A percentile compares a stretch with the other conserved stretches of the same genome.
Evolutionary conservation across 2,113 vertebrate genomes (phyloP).

Genomic region (Hypomesus transpacificus): DNA sequence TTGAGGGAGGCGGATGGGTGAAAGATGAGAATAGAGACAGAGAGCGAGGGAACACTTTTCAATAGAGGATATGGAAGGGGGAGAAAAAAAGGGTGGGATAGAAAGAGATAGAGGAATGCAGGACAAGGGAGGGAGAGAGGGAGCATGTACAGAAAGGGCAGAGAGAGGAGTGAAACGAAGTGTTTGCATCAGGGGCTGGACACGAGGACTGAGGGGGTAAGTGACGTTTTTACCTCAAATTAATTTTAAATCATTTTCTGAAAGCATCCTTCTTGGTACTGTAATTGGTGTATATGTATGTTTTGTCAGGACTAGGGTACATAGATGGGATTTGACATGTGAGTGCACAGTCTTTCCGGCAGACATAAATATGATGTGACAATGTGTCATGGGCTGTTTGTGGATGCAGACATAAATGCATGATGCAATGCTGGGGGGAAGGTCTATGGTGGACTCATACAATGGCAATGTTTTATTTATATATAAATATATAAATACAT

Average conservation of each 20-base stretch:
- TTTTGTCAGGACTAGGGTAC: neutral
- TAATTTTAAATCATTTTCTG: constrained; percentile 21
- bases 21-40: constrained; percentile 30
- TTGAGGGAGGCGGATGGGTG: constrained; percentile 33
- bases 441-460: neutral
- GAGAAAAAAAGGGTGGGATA: constrained; percentile 9
- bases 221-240: constrained; percentile 22
- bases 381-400: constrained; percentile 65
- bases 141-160: constrained; percentile 21
- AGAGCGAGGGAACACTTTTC: constrained; percentile 38
- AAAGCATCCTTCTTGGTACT: constrained; percentile 27
- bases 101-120: constrained; percentile 43
- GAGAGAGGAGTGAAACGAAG: constrained; percentile 30
- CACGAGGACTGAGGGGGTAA: constrained; percentile 28
- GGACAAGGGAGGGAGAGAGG: constrained; percentile 31
- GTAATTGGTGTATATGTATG: constrained; percentile 22
- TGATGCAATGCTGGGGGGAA: constrained; percentile 41
- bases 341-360: constrained; percentile 44
- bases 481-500: neutral
- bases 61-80: constrained; percentile 30
- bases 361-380: constrained; percentile 57
- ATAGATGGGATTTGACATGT: constrained; percentile 22
- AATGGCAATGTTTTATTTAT: neutral
- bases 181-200: constrained; percentile 12
- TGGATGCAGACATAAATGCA: constrained; percentile 51